Base-by-base conservation (phyloP, 2,888 invertebrate species). In the Lochmaea crataegi region DNA sequence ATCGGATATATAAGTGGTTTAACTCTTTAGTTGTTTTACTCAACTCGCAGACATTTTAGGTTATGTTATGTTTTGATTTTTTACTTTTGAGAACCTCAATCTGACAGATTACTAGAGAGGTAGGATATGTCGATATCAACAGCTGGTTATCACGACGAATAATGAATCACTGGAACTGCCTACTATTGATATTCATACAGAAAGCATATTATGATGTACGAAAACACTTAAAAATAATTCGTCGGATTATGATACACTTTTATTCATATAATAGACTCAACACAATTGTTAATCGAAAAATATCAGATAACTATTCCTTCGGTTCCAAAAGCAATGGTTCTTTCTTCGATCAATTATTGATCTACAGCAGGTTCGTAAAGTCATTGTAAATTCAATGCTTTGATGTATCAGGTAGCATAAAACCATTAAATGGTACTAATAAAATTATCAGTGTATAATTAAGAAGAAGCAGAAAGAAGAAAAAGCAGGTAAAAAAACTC, bases 51-150 rank as follows among this genome's bases (percentile, higher is more conserved):
- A 16, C 18, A 42, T 26, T 56, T 69, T 57, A 70, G 70, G 70
- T 70, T 70, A 70, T 64, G 70, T 64, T 70, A 12, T 69, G 42
- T 53, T 53, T n/a, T 48, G 14, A 42, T 18, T 18, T 60, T 10
- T 60, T 60, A 60, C 48, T 14, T 58, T 61, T 32, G 10, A n/a
- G 7, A 38, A 6, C 60, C n/a, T 9, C 60, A 26, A 6, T 32
- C 1, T 32, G 38, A 60, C n/a, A 60, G 60, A 32, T n/a, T n/a
- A 58, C 32, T 53, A 6, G n/a, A 53, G 53, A 16, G 16, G 14
- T 14, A 18, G 10, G 53, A n/a, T 53, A 14, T n/a, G 14, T 45
- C 11, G 45, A 45, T n/a, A n/a, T 45, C 45, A 45, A 3, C 4
- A 45, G 12, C 45, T 12, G 45, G 10, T 45, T 26, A 4, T 5